Base-by-base conservation (phyloP, 2,888 invertebrate genomes). In the Leptopilina myrica region DNA sequence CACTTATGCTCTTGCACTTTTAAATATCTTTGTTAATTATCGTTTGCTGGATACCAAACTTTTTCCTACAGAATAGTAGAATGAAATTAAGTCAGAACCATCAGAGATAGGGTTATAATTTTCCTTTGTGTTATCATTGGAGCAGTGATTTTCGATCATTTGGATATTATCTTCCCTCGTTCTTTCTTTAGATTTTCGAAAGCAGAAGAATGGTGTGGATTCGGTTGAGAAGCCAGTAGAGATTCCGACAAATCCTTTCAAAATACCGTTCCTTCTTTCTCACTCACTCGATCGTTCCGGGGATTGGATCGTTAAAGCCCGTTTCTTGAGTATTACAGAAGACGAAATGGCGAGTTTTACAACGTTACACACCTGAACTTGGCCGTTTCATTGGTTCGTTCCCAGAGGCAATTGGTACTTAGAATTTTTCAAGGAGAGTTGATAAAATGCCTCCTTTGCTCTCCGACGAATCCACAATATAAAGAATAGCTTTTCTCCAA, bases 301-400 rank as follows among this genome's bases (percentile, higher is more conserved):
- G 56, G 56, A 56, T 73, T 73, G 69, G 73, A 73, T 73, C 73
- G 73, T 73, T 73, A 73, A 73, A 73, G 73, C 73, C 33, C 56
- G 33, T 33, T 20, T 73, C 73, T 73, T 56, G 53, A 56, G 15
- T 33, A 73, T 59, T 73, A 59, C 73, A 59, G 73, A 73, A 73
- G 73, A 33, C 56, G 73, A 73, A 73, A 73, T 33, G 53, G 56
- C 56, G 26, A 26, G 56, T 73, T 73, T 73, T 59, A 73, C 73
- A 73, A 73, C 73, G 56, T 59, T 73, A 73, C 56, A 73, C 56
- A 73, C n/a, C 73, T 56, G 53, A 73, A 56, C 73, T 59, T 40
- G 56, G 56, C 53, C 73, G 56, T 73, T 73, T 56, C 73, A 73
- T 73, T 73, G 73, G 73, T 15, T 40, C 56, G 33, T 73, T 73